A percentile compares a stretch with the other conserved stretches of the same genome.
Evolutionary conservation across 2,113 vertebrate genomes (phyloP).

Genomic region (Gallinago paraguaiae): DNA sequence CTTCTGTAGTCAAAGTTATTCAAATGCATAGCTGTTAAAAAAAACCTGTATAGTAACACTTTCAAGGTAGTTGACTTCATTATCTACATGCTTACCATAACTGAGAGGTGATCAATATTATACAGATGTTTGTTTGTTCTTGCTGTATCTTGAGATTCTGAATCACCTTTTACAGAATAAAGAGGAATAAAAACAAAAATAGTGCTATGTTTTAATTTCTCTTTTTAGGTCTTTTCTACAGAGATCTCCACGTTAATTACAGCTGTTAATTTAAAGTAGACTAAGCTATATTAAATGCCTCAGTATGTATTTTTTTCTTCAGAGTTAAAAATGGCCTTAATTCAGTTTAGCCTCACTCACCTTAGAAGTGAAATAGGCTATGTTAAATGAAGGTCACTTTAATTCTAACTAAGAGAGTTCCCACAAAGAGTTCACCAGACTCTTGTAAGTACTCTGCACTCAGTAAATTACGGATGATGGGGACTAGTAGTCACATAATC

Average conservation of each 20-base stretch:
- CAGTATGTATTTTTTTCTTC: constrained; percentile 8
- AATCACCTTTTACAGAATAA: not conserved
- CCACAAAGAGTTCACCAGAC: not conserved
- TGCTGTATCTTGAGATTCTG: not conserved
- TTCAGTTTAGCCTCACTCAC: not conserved
- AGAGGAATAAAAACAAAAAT: not conserved
- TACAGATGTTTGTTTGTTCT: not conserved
- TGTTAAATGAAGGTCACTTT: not conserved
- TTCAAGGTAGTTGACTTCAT: not conserved
- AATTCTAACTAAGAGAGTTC: not conserved
- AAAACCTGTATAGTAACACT: not conserved
- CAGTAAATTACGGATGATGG: not conserved
- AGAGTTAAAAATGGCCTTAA: constrained; percentile 48
- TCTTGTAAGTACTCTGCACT: not conserved
- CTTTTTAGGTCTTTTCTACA: not conserved
- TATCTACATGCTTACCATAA: not conserved
- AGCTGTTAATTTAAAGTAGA: constrained; percentile 12
- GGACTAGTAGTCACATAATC: not conserved
- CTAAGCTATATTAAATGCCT: not conserved
- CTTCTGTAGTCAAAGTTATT: not conserved
- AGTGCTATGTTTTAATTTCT: not conserved
- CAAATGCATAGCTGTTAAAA: not conserved
- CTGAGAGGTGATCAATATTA: not conserved
- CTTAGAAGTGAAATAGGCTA: not conserved
- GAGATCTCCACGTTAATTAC: constrained; percentile 40